A percentile compares a stretch with the other conserved stretches of the same genome.
phyloP scores from a whole-genome alignment of 2,797 vertebrate species.

The Miichthys miiuy region DNA sequence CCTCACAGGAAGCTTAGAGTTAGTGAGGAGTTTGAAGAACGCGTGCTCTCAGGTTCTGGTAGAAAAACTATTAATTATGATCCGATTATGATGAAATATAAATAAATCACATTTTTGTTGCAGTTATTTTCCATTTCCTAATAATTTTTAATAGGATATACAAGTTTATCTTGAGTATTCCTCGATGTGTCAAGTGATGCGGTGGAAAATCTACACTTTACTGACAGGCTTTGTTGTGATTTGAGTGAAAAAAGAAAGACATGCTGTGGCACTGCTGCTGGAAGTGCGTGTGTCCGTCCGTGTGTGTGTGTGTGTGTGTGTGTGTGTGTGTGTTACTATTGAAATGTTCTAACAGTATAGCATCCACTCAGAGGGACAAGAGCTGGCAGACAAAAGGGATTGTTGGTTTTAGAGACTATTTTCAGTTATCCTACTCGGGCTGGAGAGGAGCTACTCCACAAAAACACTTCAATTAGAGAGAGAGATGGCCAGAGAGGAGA shows the following conservation, averaged over 20 bases:
- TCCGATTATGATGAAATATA: slow-evolving; percentile 40
- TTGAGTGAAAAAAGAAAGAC: slow-evolving; percentile 19
- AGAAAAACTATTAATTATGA: slow-evolving; percentile 65
- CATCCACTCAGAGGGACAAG: slow-evolving; percentile 82
- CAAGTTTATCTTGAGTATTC: slow-evolving; percentile 7
- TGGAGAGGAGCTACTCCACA: slow-evolving; percentile 94
- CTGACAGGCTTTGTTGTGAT: slow-evolving; percentile 34
- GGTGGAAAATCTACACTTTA: slow-evolving; percentile 36
- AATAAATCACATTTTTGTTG: slow-evolving; percentile 32
- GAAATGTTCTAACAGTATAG: slow-evolving; percentile 78
- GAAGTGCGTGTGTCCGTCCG: neutral
- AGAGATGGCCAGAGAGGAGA: slow-evolving; percentile 62
- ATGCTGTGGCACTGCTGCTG: slow-evolving; percentile 16
- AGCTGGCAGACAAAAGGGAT: slow-evolving; percentile 80
- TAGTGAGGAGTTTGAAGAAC: slow-evolving; percentile 44
- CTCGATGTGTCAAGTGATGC: slow-evolving; percentile 1
- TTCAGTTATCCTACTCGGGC: slow-evolving; percentile 92
- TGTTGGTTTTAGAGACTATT: slow-evolving; percentile 94
- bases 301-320: slow-evolving; percentile 1
- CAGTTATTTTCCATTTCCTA: neutral
- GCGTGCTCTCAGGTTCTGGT: slow-evolving; percentile 33
- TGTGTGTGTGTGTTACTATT: slow-evolving; percentile 52
- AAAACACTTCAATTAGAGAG: slow-evolving; percentile 97
- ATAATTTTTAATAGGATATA: neutral
- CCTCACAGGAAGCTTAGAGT: slow-evolving; percentile 61